phyloP scores from a whole-genome alignment of 2,888 invertebrate species.

The Polietes domitor region DNA sequence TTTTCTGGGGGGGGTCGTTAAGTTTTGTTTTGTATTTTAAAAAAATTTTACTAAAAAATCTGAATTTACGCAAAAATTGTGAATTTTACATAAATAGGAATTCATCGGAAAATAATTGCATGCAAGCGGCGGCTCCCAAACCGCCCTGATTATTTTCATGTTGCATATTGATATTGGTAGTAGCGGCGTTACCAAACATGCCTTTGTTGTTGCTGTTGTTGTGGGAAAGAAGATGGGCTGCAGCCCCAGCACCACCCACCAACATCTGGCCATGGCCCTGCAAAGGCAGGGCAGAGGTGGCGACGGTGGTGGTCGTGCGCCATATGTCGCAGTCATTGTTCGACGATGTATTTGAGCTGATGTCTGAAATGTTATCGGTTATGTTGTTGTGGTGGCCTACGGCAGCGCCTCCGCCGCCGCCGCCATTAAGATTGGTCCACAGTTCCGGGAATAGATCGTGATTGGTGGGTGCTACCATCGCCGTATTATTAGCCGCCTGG shows the following conservation, averaged over 20 bases:
- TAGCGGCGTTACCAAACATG: constrained; percentile 46
- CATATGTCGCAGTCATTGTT: constrained; percentile 68
- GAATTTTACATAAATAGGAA: constrained; percentile 82
- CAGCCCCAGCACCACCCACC: not conserved
- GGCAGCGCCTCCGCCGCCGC: not conserved
- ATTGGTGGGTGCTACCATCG: constrained; percentile 57
- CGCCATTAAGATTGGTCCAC: constrained; percentile 74
- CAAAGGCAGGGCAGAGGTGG: constrained; percentile 50
- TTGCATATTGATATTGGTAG: constrained; percentile 31
- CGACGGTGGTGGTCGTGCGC: constrained; percentile 67
- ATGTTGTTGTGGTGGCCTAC: constrained; percentile 32
- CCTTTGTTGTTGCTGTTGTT: constrained; percentile 31
- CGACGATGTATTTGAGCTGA: constrained; percentile 75
- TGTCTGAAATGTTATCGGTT: constrained; percentile 70
- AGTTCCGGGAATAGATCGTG: constrained; percentile 78
- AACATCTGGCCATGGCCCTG: not conserved
- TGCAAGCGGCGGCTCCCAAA: constrained; percentile 78
- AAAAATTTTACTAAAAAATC: constrained; percentile 68
- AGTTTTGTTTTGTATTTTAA: constrained; percentile 41
- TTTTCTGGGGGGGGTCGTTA: not conserved
- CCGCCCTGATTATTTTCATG: constrained; percentile 66
- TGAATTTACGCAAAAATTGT: constrained; percentile 84
- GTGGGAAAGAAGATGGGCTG: constrained; percentile 38
- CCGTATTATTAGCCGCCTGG: constrained; percentile 67
- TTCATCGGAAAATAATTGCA: constrained; percentile 85